Base-by-base conservation (phyloP, 1,140 invertebrate genomes). In the Lordiphosa clarofinis region DNA sequence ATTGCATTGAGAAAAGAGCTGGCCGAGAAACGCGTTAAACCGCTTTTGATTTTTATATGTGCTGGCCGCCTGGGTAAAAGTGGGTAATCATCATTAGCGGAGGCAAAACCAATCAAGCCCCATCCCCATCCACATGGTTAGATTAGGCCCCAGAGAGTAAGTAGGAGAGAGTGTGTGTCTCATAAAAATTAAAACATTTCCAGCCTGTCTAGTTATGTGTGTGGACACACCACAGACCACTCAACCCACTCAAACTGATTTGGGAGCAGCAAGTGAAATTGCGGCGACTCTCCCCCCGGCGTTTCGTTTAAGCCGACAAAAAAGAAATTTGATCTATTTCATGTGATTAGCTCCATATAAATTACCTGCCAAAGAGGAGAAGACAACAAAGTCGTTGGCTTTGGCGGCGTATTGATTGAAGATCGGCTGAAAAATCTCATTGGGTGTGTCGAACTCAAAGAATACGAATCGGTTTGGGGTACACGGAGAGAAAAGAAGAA, bases 301-400 rank as follows among this genome's bases (percentile, higher is more conserved):
- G 9, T 49, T 10, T 24, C 37, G 13, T 12, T 37, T 37, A 47
- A 63, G 57, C 58, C 73, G 62, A 63, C 73, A 72, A 78, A 73
- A 53, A 47, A 78, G 74, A 78, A 81, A 75, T 81, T 82, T 81
- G 75, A 81, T 81, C 75, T 81, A 81, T 81, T 81, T 81, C 66
- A 82, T 69, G 58, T 81, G 75, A 81, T 79, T 79, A 74, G 75
- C 75, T 66, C 71, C 52, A 81, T 71, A 79, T 79, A 81, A 81
- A 79, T 79, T 81, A 76, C 57, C 64, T 69, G 59, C 52, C 54
- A 66, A 35, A 35, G 59, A 56, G 19, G 35, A 9, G 24, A 19
- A 21, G 43, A 37, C 13, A 38, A 19, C 13, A 47, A 42, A 47
- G 42, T 58, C n/a, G 55, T 42, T 47, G 73, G 39, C 58, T 1